Base-by-base conservation (phyloP, 2,113 vertebrate species). In the Ceyx melanurus region DNA sequence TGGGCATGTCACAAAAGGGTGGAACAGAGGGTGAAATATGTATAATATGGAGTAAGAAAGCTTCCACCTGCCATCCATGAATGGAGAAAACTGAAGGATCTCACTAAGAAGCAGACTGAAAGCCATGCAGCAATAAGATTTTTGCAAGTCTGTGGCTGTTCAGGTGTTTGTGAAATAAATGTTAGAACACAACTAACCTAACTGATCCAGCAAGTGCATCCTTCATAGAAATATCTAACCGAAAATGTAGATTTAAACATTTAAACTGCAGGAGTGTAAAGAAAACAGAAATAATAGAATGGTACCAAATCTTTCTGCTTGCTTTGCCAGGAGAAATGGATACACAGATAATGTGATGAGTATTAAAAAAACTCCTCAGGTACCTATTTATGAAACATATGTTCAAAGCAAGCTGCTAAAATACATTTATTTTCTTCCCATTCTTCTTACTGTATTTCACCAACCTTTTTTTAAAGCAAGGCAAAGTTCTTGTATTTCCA, bases 141-240 rank as follows among this genome's bases (percentile, higher is more conserved):
- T 89, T 89, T 86, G 13, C n/a, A n/a, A n/a, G 4, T 18, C 48
- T 50, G 11, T 60, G 48, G 54, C 19, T 46, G 28, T 67, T 92
- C 42, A 92, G 94, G 50, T 42, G 51, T 11, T 91, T 95, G 80
- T 82, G 50, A 87, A 82, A 81, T 70, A 60, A 92, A 13, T 19
- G 6, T 89, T 58, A 71, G 43, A 81, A 20, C 28, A 77, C 33
- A 82, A 4, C 11, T 8, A 23, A 25, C 25, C 5, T 43, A 81
- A 51, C 13, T 10, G 54, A 29, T 22, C 2, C 54, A 77, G 42
- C 10, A 53, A 88, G 18, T 9, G 10, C 46, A 45, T 46, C 15
- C 50, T 83, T 76, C 43, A 71, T 22, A 85, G 33, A 10, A 62
- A 8, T 25, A 48, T 35, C 56, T 77, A 88, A 81, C 45, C 29